Base-by-base conservation (phyloP, 2,113 vertebrate genomes). In the Rhinolophus sinicus region DNA sequence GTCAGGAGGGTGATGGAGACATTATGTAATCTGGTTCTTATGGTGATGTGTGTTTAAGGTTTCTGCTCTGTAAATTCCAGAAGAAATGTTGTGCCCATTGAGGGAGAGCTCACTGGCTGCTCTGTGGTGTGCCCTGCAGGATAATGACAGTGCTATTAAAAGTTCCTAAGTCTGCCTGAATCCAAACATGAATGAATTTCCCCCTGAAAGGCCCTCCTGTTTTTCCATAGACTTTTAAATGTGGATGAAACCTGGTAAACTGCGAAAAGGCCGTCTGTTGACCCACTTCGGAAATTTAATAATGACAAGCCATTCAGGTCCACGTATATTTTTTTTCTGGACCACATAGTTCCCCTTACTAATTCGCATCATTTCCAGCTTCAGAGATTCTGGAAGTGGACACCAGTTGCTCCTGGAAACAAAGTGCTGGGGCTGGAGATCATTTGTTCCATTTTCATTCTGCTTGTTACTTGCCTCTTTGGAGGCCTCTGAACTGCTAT, bases 1-100 rank as follows among this genome's bases (percentile, higher is more conserved):
- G 90, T 97, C 95, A 88, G 95, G 97, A 98, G 97, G 91, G 94
- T 95, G 90, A 98, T 95, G 97, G 98, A 98, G 97, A 98, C 93
- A 73, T 98, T 98, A 98, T 96, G 97, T 98, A 98, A 98, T 97
- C 97, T 70, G 96, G 91, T 96, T 97, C 96, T 97, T 98, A 78
- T 80, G 21, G 72, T 40, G 96, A 89, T 93, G 80, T 98, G 96
- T 97, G 83, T 97, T 98, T 98, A 97, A 98, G 96, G 83, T 86
- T 98, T 95, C 89, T 97, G 72, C 95, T 97, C 97, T 96, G 97
- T 97, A 97, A 98, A 98, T 95, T 98, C 94, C 84, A 96, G 93
- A 93, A 90, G 97, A 98, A 97, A 96, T 94, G 97, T 92, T 97
- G 93, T 96, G 94, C 76, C 96, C 96, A 92, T 96, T 96, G 96